A percentile compares a stretch with the other conserved stretches of the same genome.
These are phyloP conservation scores for Eciton burchellii DNA, from an alignment of 1,140 invertebrate genomes.

Conservation along the genomic window DNA sequence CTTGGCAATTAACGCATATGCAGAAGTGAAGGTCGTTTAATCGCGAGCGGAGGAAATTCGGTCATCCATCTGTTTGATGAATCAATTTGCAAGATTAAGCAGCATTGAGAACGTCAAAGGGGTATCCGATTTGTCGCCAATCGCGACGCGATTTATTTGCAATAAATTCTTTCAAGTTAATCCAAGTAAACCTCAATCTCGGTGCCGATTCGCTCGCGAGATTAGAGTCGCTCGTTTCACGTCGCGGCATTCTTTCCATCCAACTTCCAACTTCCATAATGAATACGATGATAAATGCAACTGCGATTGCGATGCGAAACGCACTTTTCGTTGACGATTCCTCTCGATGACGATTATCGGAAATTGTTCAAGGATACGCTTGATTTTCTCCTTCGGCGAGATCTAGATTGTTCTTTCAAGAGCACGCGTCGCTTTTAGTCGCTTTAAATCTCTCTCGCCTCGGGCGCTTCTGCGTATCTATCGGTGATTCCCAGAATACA, in stretches of 20 bases:
- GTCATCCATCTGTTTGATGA: too few species aligned
- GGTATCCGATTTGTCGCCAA: slow-evolving; percentile 56
- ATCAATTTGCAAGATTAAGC: slow-evolving; percentile 67
- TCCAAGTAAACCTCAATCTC: slow-evolving; percentile 53
- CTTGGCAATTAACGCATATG: slow-evolving; percentile 26
- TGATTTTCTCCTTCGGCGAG: too few species aligned
- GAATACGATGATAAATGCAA: too few species aligned
- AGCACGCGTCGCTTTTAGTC: too few species aligned
- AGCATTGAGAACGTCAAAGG: slow-evolving; percentile 68
- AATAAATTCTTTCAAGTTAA: slow-evolving; percentile 30
- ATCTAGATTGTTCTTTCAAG: too few species aligned
- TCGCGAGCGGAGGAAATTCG: too few species aligned
- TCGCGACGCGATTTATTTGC: slow-evolving; percentile 60
- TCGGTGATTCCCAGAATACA: neutral
- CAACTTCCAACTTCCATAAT: too few species aligned
- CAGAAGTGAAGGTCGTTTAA: slow-evolving; percentile 58
- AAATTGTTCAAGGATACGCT: too few species aligned
- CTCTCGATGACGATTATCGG: too few species aligned
- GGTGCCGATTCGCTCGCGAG: slow-evolving; percentile 32
- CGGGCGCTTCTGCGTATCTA: neutral
- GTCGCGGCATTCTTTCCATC: neutral
- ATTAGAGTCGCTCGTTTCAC: slow-evolving; percentile 27
- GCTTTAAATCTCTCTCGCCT: neutral
- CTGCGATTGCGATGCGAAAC: neutral
- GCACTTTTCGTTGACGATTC: too few species aligned